Evolutionary conservation across 2,113 vertebrate species (phyloP), one percentile per base, ranked within the genome.

Genomic region (Takifugu bimaculatus): DNA sequence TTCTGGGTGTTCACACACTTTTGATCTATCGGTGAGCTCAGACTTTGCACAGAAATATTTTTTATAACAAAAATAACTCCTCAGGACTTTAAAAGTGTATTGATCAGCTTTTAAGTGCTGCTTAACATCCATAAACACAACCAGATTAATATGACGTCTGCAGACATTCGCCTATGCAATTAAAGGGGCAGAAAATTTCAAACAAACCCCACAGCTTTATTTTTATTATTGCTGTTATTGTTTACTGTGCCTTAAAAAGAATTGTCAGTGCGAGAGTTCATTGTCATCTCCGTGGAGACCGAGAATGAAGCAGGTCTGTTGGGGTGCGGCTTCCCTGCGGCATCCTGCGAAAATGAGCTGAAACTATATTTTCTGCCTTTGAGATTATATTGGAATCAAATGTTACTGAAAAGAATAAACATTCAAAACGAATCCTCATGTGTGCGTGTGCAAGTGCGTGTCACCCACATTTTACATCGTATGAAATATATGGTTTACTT

Each of bases 321-420:
- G 44, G 44, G 14, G 5, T 32, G 43, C 5, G 43, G 43, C 13
- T 14, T 15, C 44, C 13, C 44, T 45, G 44, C 44, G 20, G 20
- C 20, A 20, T 20, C 20, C 20, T 45, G 44, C 2, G 44, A 4
- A 15, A 13, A 45, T 3, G n/a, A 50, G 7, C 48, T 20, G 14
- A 9, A 20, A 9, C 15, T 3, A 50, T 7, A 20, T 20, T 3
- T 50, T 13, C 10, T 28, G 49, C 58, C 75, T 58, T 57, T 50
- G 54, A 68, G 35, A 57, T 80, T 78, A 75, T 77, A 55, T 65
- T 58, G 28, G 74, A 70, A 53, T 12, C 50, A 80, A 77, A 56
- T 56, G 25, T 50, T 50, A 29, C 26, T 42, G 25, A 26, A 2
- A 26, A 32, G 4, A 77, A 74, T 73, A 77, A 79, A 79, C 12